Conservation (phyloP, 2,797 vertebrate genomes). For the Ceyx erithaca region DNA sequence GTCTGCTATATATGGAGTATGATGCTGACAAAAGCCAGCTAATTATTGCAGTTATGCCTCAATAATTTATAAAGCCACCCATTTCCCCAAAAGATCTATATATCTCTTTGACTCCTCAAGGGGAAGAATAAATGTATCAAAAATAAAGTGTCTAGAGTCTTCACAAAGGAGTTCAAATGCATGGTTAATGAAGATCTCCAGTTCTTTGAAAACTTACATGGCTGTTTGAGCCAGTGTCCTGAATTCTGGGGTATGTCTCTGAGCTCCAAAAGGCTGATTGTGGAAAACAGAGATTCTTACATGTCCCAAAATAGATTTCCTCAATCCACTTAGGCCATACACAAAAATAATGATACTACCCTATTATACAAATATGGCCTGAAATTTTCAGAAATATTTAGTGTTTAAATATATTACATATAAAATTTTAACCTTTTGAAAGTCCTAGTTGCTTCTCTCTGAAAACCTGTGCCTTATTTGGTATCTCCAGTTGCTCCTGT, state of each 20-base stretch:
- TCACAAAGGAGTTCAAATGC: not conserved
- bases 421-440: not conserved
- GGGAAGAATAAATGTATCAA: not conserved
- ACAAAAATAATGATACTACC: not conserved
- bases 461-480: not conserved
- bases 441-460: not conserved
- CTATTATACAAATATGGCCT: not conserved
- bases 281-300: not conserved
- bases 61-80: constrained; percentile 42
- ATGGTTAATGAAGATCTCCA: not conserved
- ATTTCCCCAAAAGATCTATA: constrained; percentile 27
- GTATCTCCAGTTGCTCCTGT: not conserved
- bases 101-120: constrained; percentile 3
- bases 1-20: not conserved
- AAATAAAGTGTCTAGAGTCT: not conserved
- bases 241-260: not conserved
- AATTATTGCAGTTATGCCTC: constrained; percentile 30
- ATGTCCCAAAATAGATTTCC: not conserved
- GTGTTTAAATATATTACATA: not conserved
- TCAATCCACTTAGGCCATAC: not conserved
- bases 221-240: not conserved
- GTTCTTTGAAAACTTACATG: not conserved
- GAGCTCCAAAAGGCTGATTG: not conserved
- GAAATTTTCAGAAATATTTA: not conserved
- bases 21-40: constrained; percentile 24